Evolutionary conservation across 2,797 vertebrate genomes (phyloP).

Genomic region (Myotis planiceps): DNA sequence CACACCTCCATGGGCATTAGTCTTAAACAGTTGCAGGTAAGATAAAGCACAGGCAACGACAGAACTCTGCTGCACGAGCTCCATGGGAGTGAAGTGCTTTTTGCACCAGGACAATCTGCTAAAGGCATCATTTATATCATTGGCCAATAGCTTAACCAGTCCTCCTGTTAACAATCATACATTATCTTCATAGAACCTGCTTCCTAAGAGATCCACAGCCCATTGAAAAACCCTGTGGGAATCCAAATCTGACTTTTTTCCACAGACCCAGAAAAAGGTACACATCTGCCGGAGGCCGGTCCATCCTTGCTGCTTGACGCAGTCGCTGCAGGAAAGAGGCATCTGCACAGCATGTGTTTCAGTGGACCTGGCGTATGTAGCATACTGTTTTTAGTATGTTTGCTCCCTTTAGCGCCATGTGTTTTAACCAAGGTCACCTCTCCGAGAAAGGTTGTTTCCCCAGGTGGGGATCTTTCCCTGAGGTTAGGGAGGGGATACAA

Average conservation of each 20-base stretch:
- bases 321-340: too few species aligned
- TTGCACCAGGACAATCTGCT: neutral
- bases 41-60: neutral
- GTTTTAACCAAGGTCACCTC: too few species aligned
- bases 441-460: too few species aligned
- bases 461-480: too few species aligned
- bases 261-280: neutral
- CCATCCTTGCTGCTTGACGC: too few species aligned
- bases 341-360: too few species aligned
- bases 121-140: neutral
- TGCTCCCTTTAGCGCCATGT: too few species aligned
- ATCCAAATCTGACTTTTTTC: slow-evolving; percentile 13
- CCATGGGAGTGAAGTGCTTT: neutral
- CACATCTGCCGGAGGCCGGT: too few species aligned
- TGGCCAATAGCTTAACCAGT: neutral
- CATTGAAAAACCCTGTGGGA: neutral
- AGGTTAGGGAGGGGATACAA: too few species aligned
- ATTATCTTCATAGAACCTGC: neutral
- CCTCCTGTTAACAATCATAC: neutral
- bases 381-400: too few species aligned
- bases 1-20: neutral
- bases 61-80: neutral
- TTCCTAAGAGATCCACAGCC: neutral
- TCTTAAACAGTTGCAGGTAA: neutral
- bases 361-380: too few species aligned